Evolutionary conservation across 2,113 vertebrate genomes (phyloP).

Genomic region (Plotosus lineatus): DNA sequence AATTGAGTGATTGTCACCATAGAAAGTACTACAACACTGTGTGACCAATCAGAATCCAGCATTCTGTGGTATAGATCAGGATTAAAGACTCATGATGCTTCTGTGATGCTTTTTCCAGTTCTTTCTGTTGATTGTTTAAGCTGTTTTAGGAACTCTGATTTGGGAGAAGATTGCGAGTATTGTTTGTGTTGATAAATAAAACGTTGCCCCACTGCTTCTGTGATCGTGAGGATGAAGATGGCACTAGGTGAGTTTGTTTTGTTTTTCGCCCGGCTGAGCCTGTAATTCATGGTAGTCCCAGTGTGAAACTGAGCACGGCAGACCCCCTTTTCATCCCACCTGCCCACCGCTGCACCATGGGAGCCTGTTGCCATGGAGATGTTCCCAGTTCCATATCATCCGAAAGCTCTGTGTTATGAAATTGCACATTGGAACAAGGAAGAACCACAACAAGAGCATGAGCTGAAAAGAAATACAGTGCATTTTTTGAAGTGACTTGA

Average conservation of each 20-base stretch:
- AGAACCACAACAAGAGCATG: not conserved
- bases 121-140: not conserved
- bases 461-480: not conserved
- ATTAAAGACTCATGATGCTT: not conserved
- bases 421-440: constrained; percentile 23
- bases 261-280: constrained; percentile 6
- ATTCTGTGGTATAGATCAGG: not conserved
- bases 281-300: constrained; percentile 31
- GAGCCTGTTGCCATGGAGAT: constrained; percentile 51
- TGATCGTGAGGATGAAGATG: not conserved
- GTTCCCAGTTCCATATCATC: constrained; percentile 45
- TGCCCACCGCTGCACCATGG: constrained; percentile 47
- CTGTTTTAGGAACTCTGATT: not conserved
- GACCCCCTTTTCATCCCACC: constrained; percentile 49
- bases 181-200: not conserved
- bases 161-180: not conserved
- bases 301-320: constrained; percentile 25
- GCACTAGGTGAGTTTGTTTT: constrained; percentile 13
- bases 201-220: not conserved
- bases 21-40: not conserved
- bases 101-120: not conserved
- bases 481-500: not conserved
- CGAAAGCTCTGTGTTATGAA: constrained; percentile 36
- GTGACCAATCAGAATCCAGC: not conserved
- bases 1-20: not conserved